These are phyloP conservation scores for Lydus trimaculatus DNA, from an alignment of 2,888 invertebrate species.

Conservation along the genomic window DNA sequence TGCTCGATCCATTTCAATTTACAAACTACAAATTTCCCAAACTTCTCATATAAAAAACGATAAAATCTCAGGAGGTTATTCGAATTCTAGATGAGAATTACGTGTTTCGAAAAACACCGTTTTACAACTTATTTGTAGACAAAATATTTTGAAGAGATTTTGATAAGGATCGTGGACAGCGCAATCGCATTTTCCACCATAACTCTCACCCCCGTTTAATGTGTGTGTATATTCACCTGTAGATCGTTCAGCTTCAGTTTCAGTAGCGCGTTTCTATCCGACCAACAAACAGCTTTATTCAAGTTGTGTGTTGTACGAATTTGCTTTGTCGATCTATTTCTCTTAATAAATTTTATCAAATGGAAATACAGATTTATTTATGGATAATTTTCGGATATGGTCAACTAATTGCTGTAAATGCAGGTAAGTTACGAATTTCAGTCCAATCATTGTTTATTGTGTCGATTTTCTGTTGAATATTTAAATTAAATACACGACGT, in stretches of 20 bases:
- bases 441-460: background rate
- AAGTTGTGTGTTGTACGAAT: background rate
- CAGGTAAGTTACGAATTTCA: background rate
- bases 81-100: too few relatives aligned
- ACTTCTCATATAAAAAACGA: too few relatives aligned
- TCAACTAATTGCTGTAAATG: background rate
- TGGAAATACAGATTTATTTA: background rate
- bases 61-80: too few relatives aligned
- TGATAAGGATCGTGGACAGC: background rate
- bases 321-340: too few relatives aligned
- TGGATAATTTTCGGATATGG: background rate
- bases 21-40: too few relatives aligned
- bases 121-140: too few relatives aligned
- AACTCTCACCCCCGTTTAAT: background rate
- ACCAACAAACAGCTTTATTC: background rate
- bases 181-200: background rate
- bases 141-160: too few relatives aligned
- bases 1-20: too few relatives aligned
- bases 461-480: background rate
- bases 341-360: background rate
- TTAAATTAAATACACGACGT: background rate
- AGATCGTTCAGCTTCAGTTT: background rate
- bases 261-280: background rate
- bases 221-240: constrained; percentile 4
- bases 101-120: too few relatives aligned